Percentiles rank a stretch among this genome's conserved stretches.
phyloP scores from a whole-genome alignment of 1,140 invertebrate genomes.

The Metopolophium dirhodum region DNA sequence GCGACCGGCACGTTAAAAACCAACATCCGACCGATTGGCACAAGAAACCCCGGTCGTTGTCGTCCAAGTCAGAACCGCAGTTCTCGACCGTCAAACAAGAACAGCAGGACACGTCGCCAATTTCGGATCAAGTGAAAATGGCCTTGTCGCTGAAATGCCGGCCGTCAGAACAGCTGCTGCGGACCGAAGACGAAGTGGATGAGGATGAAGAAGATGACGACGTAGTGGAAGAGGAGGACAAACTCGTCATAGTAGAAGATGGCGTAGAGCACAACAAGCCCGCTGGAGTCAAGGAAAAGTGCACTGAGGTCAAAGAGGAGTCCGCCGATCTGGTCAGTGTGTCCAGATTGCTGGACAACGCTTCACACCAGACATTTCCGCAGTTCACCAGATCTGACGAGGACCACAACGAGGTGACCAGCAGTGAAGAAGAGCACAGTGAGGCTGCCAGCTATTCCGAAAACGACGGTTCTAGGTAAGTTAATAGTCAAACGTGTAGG shows the following conservation, averaged over 20 bases:
- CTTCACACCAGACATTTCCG: constrained; percentile 75
- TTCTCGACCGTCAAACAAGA: constrained; percentile 1
- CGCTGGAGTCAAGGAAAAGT: constrained; percentile 72
- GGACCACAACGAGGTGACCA: constrained; percentile 62
- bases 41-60: constrained; percentile 68
- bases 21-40: constrained; percentile 90
- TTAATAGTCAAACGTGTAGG: background rate
- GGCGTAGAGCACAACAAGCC: constrained; percentile 62
- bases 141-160: constrained; percentile 81
- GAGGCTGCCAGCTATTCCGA: constrained; percentile 45
- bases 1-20: constrained; percentile 92
- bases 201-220: constrained; percentile 58
- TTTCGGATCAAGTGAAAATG: constrained; percentile 79
- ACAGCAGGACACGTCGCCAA: constrained; percentile 58
- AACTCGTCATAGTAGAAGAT: constrained; percentile 62
- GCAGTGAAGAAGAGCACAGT: constrained; percentile 66
- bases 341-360: constrained; percentile 79
- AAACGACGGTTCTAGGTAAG: constrained; percentile 44
- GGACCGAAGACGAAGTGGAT: constrained; percentile 49
- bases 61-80: constrained; percentile 35
- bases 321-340: constrained; percentile 75
- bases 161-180: constrained; percentile 61
- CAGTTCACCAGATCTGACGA: constrained; percentile 63
- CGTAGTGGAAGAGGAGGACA: constrained; percentile 65
- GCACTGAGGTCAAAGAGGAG: constrained; percentile 74